Evolutionary conservation across 2,797 vertebrate species (phyloP).

Genomic region (Melanotaenia pygmaea): DNA sequence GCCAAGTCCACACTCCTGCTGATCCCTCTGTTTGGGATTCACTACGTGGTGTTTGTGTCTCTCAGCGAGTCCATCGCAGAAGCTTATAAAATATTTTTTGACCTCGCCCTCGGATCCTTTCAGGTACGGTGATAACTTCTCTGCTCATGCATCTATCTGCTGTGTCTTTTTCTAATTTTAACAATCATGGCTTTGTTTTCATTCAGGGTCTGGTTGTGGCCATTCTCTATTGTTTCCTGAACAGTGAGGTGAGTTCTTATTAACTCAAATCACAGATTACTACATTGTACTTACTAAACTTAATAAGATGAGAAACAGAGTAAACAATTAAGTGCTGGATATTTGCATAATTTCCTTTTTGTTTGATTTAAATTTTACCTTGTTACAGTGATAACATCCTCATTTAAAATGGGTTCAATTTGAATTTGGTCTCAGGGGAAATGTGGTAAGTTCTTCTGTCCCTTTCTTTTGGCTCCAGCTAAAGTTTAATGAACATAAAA

Average conservation of each 20-base stretch:
- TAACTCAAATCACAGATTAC: no score
- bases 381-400: no score
- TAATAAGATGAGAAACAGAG: no score
- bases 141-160: no score
- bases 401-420: neutral
- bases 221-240: conserved; percentile 92
- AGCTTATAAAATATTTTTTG: conserved; percentile 89
- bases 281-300: no score
- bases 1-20: conserved; percentile 92
- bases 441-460: no score
- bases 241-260: conserved; percentile 87
- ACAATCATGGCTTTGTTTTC: neutral
- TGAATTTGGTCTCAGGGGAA: no score
- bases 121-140: conserved; percentile 81
- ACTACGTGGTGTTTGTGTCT: conserved; percentile 91
- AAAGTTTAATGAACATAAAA: no score
- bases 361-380: no score
- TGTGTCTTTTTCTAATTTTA: neutral
- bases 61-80: conserved; percentile 82
- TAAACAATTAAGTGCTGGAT: no score
- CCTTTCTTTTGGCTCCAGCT: no score
- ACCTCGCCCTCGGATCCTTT: conserved; percentile 91
- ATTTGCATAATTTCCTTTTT: no score
- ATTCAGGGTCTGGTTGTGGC: conserved; percentile 90
- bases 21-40: conserved; percentile 92